phyloP scores from a whole-genome alignment of 2,113 vertebrate species.

The Trogon melanurus region DNA sequence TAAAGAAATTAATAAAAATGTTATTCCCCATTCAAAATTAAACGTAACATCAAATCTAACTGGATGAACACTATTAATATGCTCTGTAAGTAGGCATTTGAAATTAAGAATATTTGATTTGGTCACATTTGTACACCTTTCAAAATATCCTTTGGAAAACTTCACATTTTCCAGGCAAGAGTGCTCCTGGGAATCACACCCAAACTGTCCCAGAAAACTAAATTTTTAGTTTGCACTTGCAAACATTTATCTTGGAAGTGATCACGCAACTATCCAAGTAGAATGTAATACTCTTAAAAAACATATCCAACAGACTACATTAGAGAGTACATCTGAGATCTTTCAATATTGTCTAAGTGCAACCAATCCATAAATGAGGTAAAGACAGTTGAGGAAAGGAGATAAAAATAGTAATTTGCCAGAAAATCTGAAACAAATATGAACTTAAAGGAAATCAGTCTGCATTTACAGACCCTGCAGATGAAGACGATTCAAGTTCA shows the following conservation, averaged over 20 bases:
- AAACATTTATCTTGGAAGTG: background rate
- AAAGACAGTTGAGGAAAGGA: background rate
- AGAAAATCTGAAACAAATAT: conserved; percentile 34
- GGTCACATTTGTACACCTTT: background rate
- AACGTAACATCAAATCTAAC: conserved; percentile 1
- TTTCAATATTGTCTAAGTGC: background rate
- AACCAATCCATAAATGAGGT: background rate
- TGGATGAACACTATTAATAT: background rate
- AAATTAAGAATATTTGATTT: background rate
- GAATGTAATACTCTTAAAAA: background rate
- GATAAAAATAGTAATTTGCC: background rate
- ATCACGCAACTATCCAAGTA: background rate
- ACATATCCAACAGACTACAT: background rate
- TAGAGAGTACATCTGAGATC: background rate
- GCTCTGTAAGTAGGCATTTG: background rate
- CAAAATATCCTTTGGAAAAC: background rate
- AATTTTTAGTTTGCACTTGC: background rate
- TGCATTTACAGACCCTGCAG: background rate
- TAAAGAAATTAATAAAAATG: background rate
- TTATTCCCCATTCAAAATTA: background rate
- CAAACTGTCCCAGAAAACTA: background rate
- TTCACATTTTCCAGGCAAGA: background rate
- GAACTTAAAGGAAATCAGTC: conserved; percentile 13
- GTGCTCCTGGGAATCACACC: background rate
- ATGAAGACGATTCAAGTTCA: background rate